These are phyloP conservation scores for Heliocidaris erythrogramma DNA, from an alignment of 35 echinoderm and acorn worm species.

Conservation along the genomic window DNA sequence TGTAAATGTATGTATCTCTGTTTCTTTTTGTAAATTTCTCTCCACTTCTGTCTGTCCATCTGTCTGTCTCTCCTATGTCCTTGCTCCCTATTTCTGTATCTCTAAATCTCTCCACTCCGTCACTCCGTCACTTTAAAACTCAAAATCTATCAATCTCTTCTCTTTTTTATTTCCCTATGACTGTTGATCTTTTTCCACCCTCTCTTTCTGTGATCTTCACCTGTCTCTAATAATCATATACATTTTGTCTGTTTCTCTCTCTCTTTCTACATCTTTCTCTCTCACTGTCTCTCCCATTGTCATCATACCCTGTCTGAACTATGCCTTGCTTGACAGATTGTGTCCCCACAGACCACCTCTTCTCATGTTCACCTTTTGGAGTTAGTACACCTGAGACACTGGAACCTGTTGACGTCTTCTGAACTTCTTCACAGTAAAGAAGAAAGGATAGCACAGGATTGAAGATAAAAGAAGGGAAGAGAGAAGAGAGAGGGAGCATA, in stretches of 20 bases:
- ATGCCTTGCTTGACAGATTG: not conserved
- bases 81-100: not conserved
- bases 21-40: not conserved
- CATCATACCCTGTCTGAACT: constrained; percentile 8
- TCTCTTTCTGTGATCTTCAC: too few species aligned
- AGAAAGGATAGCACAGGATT: not conserved
- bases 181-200: too few species aligned
- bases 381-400: constrained; percentile 27
- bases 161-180: too few species aligned
- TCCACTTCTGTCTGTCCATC: too few species aligned
- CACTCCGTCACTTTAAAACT: too few species aligned
- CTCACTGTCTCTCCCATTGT: not conserved
- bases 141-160: too few species aligned
- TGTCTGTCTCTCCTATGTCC: not conserved
- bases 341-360: not conserved
- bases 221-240: too few species aligned
- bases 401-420: not conserved
- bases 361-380: not conserved
- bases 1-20: not conserved
- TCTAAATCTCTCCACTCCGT: too few species aligned
- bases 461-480: not conserved
- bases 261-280: too few species aligned
- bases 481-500: not conserved
- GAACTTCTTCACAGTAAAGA: not conserved
- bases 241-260: too few species aligned